A percentile compares a stretch with the other conserved stretches of the same genome.
phyloP scores from a whole-genome alignment of 1,140 invertebrate genomes.

The Coelopa frigida region DNA sequence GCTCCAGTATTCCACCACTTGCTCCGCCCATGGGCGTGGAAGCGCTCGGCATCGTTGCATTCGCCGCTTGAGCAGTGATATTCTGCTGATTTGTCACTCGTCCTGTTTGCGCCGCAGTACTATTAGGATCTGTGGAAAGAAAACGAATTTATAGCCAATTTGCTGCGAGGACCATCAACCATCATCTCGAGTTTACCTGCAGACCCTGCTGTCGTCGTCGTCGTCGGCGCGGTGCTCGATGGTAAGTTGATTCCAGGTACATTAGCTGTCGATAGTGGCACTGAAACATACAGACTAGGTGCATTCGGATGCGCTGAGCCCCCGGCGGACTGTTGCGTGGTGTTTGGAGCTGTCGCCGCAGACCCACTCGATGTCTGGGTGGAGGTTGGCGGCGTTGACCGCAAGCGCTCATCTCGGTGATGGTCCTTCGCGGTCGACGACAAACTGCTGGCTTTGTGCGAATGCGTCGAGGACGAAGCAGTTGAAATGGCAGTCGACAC shows the following conservation, averaged over 20 bases:
- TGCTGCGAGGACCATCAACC: too few species aligned
- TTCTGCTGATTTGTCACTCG: too few species aligned
- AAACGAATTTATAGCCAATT: too few species aligned
- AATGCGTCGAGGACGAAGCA: slow-evolving; percentile 4
- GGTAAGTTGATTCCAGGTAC: slow-evolving; percentile 44
- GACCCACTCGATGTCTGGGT: slow-evolving; percentile 5
- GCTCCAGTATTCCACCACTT: slow-evolving; percentile 8
- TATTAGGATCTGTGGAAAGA: too few species aligned
- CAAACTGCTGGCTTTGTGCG: slow-evolving; percentile 12
- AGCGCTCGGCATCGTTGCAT: not conserved
- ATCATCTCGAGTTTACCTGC: too few species aligned
- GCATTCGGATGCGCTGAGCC: slow-evolving; percentile 12
- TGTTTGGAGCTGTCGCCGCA: not conserved
- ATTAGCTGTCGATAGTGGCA: slow-evolving; percentile 42
- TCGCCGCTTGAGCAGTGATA: not conserved
- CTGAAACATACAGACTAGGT: slow-evolving; percentile 41
- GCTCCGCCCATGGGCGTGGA: slow-evolving; percentile 6
- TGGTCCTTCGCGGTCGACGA: slow-evolving; percentile 18
- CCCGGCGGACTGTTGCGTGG: not conserved
- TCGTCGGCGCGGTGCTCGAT: slow-evolving; percentile 20
- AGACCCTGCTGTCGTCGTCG: too few species aligned
- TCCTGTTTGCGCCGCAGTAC: too few species aligned
- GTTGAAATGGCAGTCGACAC: slow-evolving; percentile 4
- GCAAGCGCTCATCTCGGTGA: slow-evolving; percentile 15
- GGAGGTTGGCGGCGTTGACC: slow-evolving; percentile 5